phyloP scores from a whole-genome alignment of 2,113 vertebrate species.

The Antigone vipio region DNA sequence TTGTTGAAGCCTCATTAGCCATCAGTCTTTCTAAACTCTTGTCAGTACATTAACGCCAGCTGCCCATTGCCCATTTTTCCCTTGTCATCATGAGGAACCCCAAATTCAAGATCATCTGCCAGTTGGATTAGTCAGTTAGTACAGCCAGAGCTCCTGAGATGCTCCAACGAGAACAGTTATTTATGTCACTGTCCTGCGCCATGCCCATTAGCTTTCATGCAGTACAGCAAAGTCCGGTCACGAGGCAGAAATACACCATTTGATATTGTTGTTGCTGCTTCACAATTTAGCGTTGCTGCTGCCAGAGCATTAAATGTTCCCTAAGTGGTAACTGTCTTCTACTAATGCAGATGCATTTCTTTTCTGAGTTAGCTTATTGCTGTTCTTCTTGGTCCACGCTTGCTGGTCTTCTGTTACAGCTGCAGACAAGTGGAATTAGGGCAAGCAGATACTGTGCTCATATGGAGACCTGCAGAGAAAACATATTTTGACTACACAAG shows the following conservation, averaged over 20 bases:
- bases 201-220: background rate
- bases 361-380: constrained; percentile 8
- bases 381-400: background rate
- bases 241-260: background rate
- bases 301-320: background rate
- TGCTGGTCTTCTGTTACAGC: background rate
- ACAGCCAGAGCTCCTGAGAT: background rate
- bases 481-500: background rate
- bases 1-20: constrained; percentile 1
- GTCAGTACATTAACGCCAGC: background rate
- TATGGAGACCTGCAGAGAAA: background rate
- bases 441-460: background rate
- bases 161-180: background rate
- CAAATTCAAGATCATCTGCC: background rate
- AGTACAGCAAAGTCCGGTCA: background rate
- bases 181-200: background rate
- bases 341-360: constrained; percentile 33
- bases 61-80: background rate
- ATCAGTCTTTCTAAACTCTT: background rate
- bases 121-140: background rate
- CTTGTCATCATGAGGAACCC: background rate
- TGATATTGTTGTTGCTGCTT: background rate
- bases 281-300: background rate
- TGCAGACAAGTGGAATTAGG: background rate
- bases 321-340: background rate